These are phyloP conservation scores for Gephyroberyx darwinii DNA, from an alignment of 2,797 vertebrate species.

Conservation along the genomic window DNA sequence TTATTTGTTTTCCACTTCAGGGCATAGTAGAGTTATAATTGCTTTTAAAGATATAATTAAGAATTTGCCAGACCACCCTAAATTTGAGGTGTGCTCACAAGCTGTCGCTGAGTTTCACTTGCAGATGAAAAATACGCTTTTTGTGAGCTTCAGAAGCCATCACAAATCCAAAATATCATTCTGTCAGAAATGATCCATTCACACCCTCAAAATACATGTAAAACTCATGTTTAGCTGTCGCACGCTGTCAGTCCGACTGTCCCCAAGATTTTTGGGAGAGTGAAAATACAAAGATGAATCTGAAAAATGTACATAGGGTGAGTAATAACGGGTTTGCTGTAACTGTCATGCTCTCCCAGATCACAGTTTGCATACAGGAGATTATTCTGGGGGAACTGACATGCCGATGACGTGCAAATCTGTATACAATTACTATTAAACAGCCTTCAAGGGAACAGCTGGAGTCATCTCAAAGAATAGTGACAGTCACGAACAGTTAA, in stretches of 20 bases:
- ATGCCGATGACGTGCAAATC: slow-evolving; percentile 54
- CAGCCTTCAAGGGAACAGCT: slow-evolving; percentile 52
- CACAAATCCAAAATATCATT: slow-evolving; percentile 25
- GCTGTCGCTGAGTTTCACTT: slow-evolving; percentile 29
- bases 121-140: slow-evolving; percentile 8
- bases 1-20: slow-evolving; percentile 12
- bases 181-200: slow-evolving; percentile 39
- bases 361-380: slow-evolving; percentile 52
- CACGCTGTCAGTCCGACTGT: slow-evolving; percentile 47
- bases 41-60: slow-evolving; percentile 21
- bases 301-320: slow-evolving; percentile 42
- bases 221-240: slow-evolving; percentile 49
- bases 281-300: slow-evolving; percentile 56
- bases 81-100: neutral
- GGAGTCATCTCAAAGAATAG: slow-evolving; percentile 35
- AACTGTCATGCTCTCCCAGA: slow-evolving; percentile 59
- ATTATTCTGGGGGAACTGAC: slow-evolving; percentile 59
- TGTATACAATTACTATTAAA: slow-evolving; percentile 63
- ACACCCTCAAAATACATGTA: slow-evolving; percentile 8
- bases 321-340: slow-evolving; percentile 60
- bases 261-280: slow-evolving; percentile 29
- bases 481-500: slow-evolving; percentile 9
- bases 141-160: slow-evolving; percentile 10
- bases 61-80: slow-evolving; percentile 1
- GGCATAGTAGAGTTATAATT: slow-evolving; percentile 1